These are phyloP conservation scores for Anas georgica DNA, from an alignment of 2,797 vertebrate species.

Conservation along the genomic window DNA sequence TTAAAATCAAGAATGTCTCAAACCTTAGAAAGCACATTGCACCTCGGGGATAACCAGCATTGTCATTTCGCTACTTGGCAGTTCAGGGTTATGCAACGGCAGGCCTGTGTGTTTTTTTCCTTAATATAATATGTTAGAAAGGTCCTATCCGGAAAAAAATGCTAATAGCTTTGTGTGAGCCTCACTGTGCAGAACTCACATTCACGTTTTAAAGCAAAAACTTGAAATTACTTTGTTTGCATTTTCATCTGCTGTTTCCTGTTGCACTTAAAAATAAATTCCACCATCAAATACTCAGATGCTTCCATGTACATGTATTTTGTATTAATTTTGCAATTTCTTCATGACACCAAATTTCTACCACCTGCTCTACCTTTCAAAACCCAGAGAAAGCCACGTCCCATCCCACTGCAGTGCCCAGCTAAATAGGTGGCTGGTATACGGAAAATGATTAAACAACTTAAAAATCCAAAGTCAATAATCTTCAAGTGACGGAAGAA, in stretches of 20 bases:
- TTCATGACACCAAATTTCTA: background rate
- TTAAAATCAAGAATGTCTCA: background rate
- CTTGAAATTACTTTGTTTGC: background rate
- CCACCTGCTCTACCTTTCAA: too few species aligned
- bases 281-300: accelerated
- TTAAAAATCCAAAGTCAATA: background rate
- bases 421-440: accelerated
- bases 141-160: background rate
- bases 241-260: background rate
- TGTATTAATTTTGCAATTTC: background rate
- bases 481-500: background rate
- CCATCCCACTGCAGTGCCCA: accelerated
- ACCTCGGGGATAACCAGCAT: accelerated
- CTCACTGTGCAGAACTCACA: background rate
- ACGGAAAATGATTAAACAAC: accelerated
- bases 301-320: accelerated
- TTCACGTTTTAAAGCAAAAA: background rate
- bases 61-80: background rate
- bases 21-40: background rate
- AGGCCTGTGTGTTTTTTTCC: too few species aligned
- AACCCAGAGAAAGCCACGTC: background rate
- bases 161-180: background rate
- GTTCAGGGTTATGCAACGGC: accelerated
- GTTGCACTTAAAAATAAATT: background rate
- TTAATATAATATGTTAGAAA: accelerated